Evolutionary conservation across 2,888 invertebrate species (phyloP).

Genomic region (Lepidocyrtinus sp.): DNA sequence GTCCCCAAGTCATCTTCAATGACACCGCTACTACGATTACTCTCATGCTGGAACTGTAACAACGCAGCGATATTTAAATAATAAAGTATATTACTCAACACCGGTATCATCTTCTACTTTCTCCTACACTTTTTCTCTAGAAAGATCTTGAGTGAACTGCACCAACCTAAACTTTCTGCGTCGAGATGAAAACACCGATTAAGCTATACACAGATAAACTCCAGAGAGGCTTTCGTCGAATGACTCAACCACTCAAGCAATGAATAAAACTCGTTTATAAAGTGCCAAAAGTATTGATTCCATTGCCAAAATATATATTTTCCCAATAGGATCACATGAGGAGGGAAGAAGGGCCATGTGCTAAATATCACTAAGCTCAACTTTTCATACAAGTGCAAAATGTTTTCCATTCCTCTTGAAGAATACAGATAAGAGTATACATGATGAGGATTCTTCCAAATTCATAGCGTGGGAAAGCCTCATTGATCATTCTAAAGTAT

Average conservation of each 20-base stretch:
- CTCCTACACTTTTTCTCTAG: too few relatives aligned
- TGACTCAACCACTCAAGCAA: too few relatives aligned
- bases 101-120: conserved; percentile 37
- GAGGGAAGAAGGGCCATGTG: conserved; percentile 16
- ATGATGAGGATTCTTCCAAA: background rate
- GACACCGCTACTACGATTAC: background rate
- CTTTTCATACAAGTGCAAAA: background rate
- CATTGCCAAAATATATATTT: too few relatives aligned
- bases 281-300: too few relatives aligned
- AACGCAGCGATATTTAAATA: conserved; percentile 50
- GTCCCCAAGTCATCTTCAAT: conserved; percentile 7
- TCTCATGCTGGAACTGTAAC: conserved; percentile 40
- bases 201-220: too few relatives aligned
- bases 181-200: too few relatives aligned
- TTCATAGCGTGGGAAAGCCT: conserved; percentile 39
- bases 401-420: background rate
- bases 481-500: background rate
- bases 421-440: too few relatives aligned
- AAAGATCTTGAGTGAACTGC: too few relatives aligned
- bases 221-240: too few relatives aligned
- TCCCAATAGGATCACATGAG: background rate
- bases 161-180: too few relatives aligned
- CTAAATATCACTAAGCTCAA: conserved; percentile 13
- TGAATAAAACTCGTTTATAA: too few relatives aligned
- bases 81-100: conserved; percentile 47